Evolutionary conservation across 2,113 vertebrate genomes (phyloP).

Genomic region (Syngnathus typhle): DNA sequence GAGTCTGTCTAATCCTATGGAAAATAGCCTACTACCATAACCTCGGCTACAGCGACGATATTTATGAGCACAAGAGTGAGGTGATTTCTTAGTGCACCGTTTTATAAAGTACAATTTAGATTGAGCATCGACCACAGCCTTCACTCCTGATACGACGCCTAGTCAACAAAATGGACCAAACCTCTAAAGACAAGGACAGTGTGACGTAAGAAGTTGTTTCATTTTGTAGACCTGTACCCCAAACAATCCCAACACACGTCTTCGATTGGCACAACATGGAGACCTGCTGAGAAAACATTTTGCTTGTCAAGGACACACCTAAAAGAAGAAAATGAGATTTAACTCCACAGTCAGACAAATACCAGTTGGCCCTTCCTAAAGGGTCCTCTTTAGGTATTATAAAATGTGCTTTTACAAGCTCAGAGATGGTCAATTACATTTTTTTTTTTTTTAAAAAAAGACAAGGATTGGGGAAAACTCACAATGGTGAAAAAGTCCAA

Average conservation of each 20-base stretch:
- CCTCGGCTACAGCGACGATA: conserved; percentile 20
- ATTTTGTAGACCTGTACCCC: conserved; percentile 82
- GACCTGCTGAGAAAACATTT: conserved; percentile 73
- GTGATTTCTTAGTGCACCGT: conserved; percentile 5
- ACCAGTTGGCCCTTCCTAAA: conserved; percentile 34
- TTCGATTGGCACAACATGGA: conserved; percentile 68
- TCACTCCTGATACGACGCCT: conserved; percentile 48
- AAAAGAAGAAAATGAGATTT: conserved; percentile 79
- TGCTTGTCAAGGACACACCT: conserved; percentile 73
- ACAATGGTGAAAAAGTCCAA: neutral
- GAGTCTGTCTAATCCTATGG: conserved; percentile 23
- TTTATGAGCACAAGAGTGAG: conserved; percentile 25
- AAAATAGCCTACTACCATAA: conserved; percentile 13
- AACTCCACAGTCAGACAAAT: conserved; percentile 67
- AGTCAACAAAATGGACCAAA: conserved; percentile 56
- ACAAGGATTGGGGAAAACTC: neutral
- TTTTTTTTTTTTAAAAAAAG: neutral
- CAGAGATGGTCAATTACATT: neutral
- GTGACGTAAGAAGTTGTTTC: conserved; percentile 70
- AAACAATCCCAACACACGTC: conserved; percentile 67
- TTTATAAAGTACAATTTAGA: conserved; percentile 46
- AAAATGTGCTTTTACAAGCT: conserved; percentile 30
- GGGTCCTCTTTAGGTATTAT: conserved; percentile 7
- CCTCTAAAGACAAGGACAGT: conserved; percentile 66
- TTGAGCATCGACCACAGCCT: conserved; percentile 38